Conservation (phyloP, 2,797 vertebrate genomes). For the Poecilia picta region DNA sequence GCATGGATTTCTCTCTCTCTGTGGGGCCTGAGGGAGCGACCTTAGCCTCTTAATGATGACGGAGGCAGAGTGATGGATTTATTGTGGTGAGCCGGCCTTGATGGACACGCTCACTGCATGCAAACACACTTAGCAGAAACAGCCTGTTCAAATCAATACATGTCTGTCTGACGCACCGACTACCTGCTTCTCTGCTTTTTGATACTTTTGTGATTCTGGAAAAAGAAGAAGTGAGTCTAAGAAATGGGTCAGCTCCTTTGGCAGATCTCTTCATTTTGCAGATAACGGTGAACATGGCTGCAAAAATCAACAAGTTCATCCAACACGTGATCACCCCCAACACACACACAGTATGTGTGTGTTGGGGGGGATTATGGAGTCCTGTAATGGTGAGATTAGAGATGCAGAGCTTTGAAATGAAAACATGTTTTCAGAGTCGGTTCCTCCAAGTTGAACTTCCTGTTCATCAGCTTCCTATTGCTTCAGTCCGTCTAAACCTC, state of each 20-base stretch:
- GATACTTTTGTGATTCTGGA: neutral
- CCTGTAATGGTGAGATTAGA: neutral
- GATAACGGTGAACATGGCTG: neutral
- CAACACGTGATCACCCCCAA: no score
- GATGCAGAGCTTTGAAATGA: neutral
- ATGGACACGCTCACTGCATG: constrained; percentile 18
- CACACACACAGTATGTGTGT: neutral
- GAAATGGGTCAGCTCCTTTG: neutral
- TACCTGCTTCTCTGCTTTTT: neutral
- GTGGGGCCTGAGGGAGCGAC: constrained; percentile 23
- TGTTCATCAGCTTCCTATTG: neutral
- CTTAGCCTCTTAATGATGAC: constrained; percentile 43
- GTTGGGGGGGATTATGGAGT: neutral
- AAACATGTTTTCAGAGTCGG: neutral
- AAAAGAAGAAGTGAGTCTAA: neutral
- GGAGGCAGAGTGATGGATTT: constrained; percentile 43
- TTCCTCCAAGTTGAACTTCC: neutral
- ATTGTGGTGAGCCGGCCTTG: constrained; percentile 15
- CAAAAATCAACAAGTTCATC: neutral
- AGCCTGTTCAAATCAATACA: constrained; percentile 33
- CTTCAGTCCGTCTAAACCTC: neutral
- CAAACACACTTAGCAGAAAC: constrained; percentile 22
- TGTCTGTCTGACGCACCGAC: neutral
- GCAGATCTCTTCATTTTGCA: neutral
- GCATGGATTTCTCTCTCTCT: constrained; percentile 41